Conservation (phyloP, 2,113 vertebrate genomes). For the Gopherus flavomarginatus region DNA sequence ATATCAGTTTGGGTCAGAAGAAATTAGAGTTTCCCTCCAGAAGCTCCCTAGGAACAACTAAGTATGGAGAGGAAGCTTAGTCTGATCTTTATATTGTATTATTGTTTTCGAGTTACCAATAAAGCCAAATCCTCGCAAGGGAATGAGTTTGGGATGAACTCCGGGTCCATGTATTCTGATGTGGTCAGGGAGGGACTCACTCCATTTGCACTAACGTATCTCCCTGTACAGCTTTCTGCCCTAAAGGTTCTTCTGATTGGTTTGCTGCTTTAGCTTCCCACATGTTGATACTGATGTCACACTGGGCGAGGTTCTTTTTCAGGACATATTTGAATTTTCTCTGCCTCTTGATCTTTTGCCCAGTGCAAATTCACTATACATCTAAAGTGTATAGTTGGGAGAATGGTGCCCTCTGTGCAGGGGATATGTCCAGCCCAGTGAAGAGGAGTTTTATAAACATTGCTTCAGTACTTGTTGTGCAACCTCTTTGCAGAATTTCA, state of each 20-base stretch:
- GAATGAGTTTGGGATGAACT: no score
- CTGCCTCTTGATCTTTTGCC: conserved; percentile 52
- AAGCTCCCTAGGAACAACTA: not conserved
- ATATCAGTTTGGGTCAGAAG: not conserved
- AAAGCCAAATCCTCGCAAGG: not conserved
- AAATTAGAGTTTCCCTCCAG: not conserved
- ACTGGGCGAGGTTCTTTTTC: conserved; percentile 54
- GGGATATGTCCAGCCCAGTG: conserved; percentile 15
- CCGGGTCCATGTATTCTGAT: not conserved
- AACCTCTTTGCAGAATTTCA: conserved; percentile 59
- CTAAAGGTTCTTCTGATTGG: conserved; percentile 67
- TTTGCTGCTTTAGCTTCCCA: conserved; percentile 70
- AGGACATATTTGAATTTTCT: not conserved
- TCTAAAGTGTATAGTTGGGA: not conserved
- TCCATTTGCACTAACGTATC: not conserved
- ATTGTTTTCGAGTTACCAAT: not conserved
- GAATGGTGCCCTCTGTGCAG: not conserved
- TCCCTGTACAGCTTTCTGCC: not conserved
- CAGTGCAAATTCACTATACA: conserved; percentile 37
- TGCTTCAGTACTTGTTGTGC: conserved; percentile 59
- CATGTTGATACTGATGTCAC: conserved; percentile 69
- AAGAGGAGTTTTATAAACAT: conserved; percentile 52
- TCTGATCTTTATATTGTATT: not conserved
- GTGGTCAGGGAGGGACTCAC: not conserved
- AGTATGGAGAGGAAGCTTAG: accelerated